phyloP scores from a whole-genome alignment of 2,113 vertebrate species.

The Anolis sagrei region DNA sequence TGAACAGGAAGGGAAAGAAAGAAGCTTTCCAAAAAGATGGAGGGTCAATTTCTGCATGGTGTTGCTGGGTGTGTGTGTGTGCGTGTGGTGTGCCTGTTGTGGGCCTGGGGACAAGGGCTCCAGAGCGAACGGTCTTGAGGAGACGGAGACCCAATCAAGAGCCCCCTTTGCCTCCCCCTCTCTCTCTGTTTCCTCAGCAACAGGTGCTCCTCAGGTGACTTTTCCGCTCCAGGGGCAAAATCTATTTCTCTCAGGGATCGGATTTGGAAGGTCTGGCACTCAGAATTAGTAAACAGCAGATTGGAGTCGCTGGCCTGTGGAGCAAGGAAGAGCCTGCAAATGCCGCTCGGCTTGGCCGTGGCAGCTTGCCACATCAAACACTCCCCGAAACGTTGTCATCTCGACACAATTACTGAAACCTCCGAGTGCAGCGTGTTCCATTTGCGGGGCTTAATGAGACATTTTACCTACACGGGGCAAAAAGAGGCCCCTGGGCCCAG shows the following conservation, averaged over 20 bases:
- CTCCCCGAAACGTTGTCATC: conserved; percentile 51
- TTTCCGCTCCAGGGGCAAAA: conserved; percentile 49
- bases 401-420: conserved; percentile 19
- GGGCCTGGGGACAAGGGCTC: neutral
- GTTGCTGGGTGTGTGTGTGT: neutral
- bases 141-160: neutral
- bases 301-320: conserved; percentile 51
- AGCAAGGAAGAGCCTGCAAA: conserved; percentile 51
- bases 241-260: conserved; percentile 54
- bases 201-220: conserved; percentile 47
- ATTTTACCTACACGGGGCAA: conserved; percentile 47
- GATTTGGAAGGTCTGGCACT: conserved; percentile 58
- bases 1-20: no score
- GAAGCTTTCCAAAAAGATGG: neutral
- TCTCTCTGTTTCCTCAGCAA: conserved; percentile 58
- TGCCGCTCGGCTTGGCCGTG: conserved; percentile 38
- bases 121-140: neutral
- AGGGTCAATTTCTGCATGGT: neutral
- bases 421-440: conserved; percentile 23
- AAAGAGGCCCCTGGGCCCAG: conserved; percentile 27
- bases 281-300: conserved; percentile 57
- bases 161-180: conserved; percentile 22
- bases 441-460: conserved; percentile 33
- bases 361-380: conserved; percentile 33
- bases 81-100: no score